Evolutionary conservation across 2,888 invertebrate genomes (phyloP), one percentile per base, ranked within the genome.

Genomic region (Limnephilus lunatus): DNA sequence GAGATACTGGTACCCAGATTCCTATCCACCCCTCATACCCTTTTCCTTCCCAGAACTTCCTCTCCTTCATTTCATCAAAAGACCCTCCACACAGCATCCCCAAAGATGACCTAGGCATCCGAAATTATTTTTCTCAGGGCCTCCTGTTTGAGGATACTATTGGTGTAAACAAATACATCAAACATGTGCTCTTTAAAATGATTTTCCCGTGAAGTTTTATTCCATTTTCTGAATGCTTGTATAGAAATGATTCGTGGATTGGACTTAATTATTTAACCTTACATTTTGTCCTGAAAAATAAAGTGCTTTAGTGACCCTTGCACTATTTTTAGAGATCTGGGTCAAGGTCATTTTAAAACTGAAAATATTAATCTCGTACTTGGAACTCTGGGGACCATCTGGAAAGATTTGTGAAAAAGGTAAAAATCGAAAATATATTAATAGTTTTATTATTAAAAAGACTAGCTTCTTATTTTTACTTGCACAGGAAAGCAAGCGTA

Each of bases 381-480:
- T 25, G 25, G 68, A n/a, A 68, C 68, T 68, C 68, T 68, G 68
- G 68, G 68, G 68, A 68, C 68, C 68, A 68, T 68, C 68, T 5
- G 68, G 25, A 68, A 68, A 68, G 68, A 68, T 68, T 68, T 68
- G 68, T 68, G 25, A 68, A n/a, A 68, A 68, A 15, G 25, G 4
- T n/a, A n/a, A 68, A 68, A 25, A 19, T 68, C 25, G 68, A 68
- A 68, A 68, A 68, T 68, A 68, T 25, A 68, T 68, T 25, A 68
- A 25, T 68, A 68, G 25, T 68, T 68, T 25, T 68, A 68, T 68
- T 83, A 83, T 83, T 83, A 83, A 30, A 87, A 87, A 87, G 87
- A 87, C 87, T 87, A 87, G 87, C 53, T 87, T 87, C 48, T 87
- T 53, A 19, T 53, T 87, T 44, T 90, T 48, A 90, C 48, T 89